Evolutionary conservation across 1,140 invertebrate species (phyloP), one percentile per base, ranked within the genome.

Genomic region (Drosophila mauritiana): DNA sequence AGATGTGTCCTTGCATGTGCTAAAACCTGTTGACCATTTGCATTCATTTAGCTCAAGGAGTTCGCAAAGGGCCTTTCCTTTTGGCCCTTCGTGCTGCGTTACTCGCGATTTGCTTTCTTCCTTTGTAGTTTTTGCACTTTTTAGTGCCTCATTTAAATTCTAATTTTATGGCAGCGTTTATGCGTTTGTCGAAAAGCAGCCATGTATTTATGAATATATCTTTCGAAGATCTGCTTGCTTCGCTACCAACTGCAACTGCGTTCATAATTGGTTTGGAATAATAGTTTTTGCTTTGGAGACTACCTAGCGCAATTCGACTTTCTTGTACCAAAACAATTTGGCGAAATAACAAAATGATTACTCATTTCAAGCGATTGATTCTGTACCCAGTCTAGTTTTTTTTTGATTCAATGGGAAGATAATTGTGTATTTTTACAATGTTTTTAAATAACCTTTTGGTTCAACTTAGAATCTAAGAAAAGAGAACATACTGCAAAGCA

Each of bases 1-100:
- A 46, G 42, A 56, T 55, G 43, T 36, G 68, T 73, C 69, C 58
- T 75, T 63, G 73, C 73, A 75, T 75, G 52, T 36, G 59, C 53
- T 56, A 52, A 62, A 89, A 91, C 89, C 89, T 91, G 89, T 91
- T 91, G 88, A 89, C 88, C 88, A 91, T 91, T 91, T 91, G 83
- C 88, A 91, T 91, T 80, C 70, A 88, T 91, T 91, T 80, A 61
- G 61, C 49, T 62, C 39, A 45, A 46, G 15, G 10, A 56, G 27
- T 27, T 13, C 20, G 27, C 20, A 20, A 58, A 56, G 68, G 42
- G 36, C 52, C n/a, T 45, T 20, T 17, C 17, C 22, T 17, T 25
- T n/a, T 12, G 31, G 49, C 42, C 46, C 56, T 53, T 20, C 3
- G 42, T 37, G 37, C 54, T 17, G 54, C 22, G 20, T 2, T 31